Conservation (phyloP, 2,113 vertebrate species). For the Dicentrarchus labrax region DNA sequence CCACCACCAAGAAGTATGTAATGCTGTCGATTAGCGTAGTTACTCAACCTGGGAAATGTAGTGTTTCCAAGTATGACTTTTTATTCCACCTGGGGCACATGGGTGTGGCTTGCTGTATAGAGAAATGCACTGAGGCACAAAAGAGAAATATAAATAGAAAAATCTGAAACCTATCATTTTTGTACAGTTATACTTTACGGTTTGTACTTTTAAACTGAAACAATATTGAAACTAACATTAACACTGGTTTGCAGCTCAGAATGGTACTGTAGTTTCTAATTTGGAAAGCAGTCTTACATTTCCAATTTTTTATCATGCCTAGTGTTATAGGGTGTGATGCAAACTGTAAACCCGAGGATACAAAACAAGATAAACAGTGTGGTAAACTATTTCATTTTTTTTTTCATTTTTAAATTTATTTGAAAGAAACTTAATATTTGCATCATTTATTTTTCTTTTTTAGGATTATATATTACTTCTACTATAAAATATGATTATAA, state of each 20-base stretch:
- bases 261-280: neutral
- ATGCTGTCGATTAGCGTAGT: neutral
- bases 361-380: neutral
- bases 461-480: neutral
- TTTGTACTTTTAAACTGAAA: neutral
- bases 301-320: neutral
- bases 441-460: neutral
- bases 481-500: neutral
- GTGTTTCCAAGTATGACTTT: neutral
- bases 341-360: neutral
- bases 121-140: neutral
- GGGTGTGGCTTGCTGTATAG: neutral
- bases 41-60: neutral
- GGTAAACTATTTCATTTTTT: neutral
- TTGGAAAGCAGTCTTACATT: neutral
- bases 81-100: neutral
- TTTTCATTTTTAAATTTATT: neutral
- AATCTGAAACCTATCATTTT: neutral
- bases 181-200: neutral
- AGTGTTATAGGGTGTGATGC: neutral
- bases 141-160: neutral
- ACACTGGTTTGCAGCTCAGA: neutral
- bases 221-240: neutral
- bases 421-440: neutral
- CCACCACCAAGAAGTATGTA: slow-evolving; percentile 90